Conservation (phyloP, 2,113 vertebrate species). For the Hipposideros armiger region DNA sequence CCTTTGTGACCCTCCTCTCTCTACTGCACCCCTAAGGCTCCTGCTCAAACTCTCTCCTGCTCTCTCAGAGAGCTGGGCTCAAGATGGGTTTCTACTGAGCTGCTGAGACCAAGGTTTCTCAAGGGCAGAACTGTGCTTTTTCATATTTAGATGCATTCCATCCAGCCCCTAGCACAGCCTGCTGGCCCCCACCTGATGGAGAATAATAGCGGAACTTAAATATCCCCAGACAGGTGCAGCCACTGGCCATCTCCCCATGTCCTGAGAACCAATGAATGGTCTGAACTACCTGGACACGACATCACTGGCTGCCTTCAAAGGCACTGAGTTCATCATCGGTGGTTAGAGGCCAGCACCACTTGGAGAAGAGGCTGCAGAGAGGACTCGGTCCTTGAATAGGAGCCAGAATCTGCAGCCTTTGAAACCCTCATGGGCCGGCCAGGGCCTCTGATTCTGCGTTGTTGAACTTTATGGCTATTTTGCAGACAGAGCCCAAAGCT, state of each 20-base stretch:
- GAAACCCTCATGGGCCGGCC: neutral
- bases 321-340: neutral
- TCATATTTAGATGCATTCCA: no score
- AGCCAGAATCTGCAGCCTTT: neutral
- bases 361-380: neutral
- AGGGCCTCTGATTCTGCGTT: neutral
- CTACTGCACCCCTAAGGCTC: neutral
- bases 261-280: neutral
- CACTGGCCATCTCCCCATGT: neutral
- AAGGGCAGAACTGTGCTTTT: neutral
- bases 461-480: neutral
- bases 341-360: neutral
- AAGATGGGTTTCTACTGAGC: neutral
- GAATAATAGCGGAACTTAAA: neutral
- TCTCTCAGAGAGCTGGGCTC: neutral
- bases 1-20: neutral
- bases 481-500: neutral
- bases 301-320: neutral
- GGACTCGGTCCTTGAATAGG: neutral
- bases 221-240: neutral
- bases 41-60: neutral
- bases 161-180: neutral
- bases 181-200: neutral
- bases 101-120: neutral
- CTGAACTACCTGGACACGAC: neutral